Evolutionary conservation across 64 coral and sea anemone genomes (phyloP).

Genomic region (Pocillopora verrucosa): DNA sequence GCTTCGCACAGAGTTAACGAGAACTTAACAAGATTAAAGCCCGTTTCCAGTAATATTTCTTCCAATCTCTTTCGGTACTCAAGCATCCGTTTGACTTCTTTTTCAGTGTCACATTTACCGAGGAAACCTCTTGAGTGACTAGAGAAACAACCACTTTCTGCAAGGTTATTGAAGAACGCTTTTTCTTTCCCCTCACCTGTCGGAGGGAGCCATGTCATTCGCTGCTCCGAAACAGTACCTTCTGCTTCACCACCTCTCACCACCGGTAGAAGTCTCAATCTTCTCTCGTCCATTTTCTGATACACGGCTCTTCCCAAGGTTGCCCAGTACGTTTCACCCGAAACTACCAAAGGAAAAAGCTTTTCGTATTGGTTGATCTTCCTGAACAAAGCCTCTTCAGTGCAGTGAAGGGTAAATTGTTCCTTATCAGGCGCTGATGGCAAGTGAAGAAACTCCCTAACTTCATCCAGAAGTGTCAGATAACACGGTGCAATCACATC

Average conservation of each 20-base stretch:
- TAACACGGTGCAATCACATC: conserved; percentile 82
- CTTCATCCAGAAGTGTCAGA: conserved; percentile 49
- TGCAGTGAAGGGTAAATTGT: conserved; percentile 6
- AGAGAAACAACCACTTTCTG: background rate
- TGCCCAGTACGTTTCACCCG: conserved; percentile 17
- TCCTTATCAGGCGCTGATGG: background rate
- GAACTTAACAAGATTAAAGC: conserved; percentile 55
- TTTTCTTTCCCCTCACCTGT: conserved; percentile 34
- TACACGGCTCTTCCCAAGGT: conserved; percentile 44
- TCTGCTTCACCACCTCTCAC: background rate
- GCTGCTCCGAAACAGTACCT: too few relatives aligned
- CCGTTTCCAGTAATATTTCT: conserved; percentile 31
- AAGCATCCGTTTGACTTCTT: background rate
- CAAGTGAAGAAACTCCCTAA: conserved; percentile 34
- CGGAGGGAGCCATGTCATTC: conserved; percentile 50
- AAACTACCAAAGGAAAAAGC: background rate
- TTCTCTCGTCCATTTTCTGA: conserved; percentile 35
- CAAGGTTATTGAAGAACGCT: conserved; percentile 63
- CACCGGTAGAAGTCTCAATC: conserved; percentile 65
- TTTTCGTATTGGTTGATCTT: background rate
- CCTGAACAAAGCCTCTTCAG: background rate
- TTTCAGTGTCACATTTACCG: background rate
- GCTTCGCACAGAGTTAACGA: conserved; percentile 16
- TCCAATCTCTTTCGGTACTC: background rate
- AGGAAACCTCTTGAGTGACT: background rate